Conservation (phyloP, 2,113 vertebrate species). For the Rhinolophus ferrumequinum region DNA sequence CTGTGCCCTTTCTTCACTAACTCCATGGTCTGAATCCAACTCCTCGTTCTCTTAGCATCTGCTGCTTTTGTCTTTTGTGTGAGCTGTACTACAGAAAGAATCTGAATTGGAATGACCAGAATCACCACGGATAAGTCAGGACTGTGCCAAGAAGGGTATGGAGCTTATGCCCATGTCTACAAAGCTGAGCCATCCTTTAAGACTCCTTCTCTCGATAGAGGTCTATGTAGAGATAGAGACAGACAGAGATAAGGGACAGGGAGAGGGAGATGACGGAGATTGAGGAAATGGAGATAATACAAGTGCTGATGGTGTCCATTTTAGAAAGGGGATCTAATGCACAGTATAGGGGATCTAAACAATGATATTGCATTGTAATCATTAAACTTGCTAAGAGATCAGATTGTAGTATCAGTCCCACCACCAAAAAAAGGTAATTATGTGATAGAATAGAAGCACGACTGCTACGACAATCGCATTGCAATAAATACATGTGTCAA, state of each 20-base stretch:
- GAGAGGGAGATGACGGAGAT: background rate
- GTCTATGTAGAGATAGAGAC: background rate
- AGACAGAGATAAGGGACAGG: background rate
- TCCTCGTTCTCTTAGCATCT: background rate
- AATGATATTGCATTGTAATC: background rate
- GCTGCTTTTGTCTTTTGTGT: background rate
- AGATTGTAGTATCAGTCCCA: background rate
- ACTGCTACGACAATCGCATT: background rate
- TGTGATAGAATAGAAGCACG: background rate
- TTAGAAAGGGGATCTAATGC: background rate
- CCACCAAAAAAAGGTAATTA: background rate
- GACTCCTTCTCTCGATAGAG: background rate
- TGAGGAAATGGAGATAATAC: background rate
- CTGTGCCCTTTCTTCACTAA: background rate
- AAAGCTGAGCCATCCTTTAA: background rate
- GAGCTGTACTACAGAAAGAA: background rate
- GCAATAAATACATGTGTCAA: background rate
- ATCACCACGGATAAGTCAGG: background rate
- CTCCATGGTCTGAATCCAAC: background rate
- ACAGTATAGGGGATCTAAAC: background rate
- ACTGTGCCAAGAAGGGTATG: background rate
- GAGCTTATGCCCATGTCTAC: rapidly evolving
- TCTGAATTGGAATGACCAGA: background rate
- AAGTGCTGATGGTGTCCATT: background rate
- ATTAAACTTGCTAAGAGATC: background rate